Evolutionary conservation across 2,113 vertebrate species (phyloP), one percentile per base, ranked within the genome.

Genomic region (Saccopteryx bilineata): DNA sequence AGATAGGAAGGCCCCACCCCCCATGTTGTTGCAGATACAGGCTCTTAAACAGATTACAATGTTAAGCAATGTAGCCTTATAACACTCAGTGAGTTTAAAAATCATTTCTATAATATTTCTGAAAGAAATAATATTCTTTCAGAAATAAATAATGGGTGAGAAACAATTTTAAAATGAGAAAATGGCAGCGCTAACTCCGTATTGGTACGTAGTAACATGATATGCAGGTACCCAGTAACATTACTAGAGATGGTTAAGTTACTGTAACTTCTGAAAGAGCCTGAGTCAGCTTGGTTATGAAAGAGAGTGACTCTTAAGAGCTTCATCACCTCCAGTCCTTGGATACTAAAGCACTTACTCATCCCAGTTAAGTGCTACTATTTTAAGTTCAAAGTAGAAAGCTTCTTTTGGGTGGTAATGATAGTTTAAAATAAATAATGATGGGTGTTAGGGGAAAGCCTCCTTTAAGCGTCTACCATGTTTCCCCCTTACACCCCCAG

Each of bases 341-440:
- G 50, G 65, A 1, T 91, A 91, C 93, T 96, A 93, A 98, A 96
- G 93, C 69, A 83, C 97, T 97, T 97, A 91, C 80, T 93, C 56
- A 87, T 84, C 84, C 54, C 69, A 93, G 93, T 72, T 97, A 97
- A 96, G 95, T 97, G 96, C 52, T 95, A 91, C 96, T 98, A 98
- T 98, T 98, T 98, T 98, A 98, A 98, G 97, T 93, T 97, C 79
- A 96, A 88, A 90, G 94, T 87, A 46, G 81, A 98, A 97, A 97
- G 96, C 17, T 61, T 91, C 85, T 68, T 97, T 94, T 8, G 93
- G 91, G 78, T 78, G 81, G 92, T 94, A 97, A 93, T 9, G 71
- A 84, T 66, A 95, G 75, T 94, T 97, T 79, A 96, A 90, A 97
- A 94, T 83, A 89, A 60, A 97, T 83, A 96, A 63, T 61, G 61